Conservation (phyloP, 2,113 vertebrate species). For the Columba livia region DNA sequence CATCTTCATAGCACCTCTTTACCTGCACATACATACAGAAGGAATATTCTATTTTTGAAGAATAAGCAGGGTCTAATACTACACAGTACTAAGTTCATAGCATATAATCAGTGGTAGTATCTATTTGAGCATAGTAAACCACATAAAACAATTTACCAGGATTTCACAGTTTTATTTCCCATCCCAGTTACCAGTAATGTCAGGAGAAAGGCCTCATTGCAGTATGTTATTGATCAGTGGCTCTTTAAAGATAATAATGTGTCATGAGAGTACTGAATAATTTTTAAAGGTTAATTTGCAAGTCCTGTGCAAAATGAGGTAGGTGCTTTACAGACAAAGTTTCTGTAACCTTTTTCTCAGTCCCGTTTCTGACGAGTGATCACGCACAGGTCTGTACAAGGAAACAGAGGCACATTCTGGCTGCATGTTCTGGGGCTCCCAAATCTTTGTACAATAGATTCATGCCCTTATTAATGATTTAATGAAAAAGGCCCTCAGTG, state of each 20-base stretch:
- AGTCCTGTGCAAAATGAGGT: not conserved
- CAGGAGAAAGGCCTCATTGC: not conserved
- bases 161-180: not conserved
- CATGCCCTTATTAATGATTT: rapidly evolving
- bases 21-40: not conserved
- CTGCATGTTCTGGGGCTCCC: not conserved
- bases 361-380: rapidly evolving
- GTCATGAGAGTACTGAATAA: not conserved
- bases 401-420: not conserved
- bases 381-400: not conserved
- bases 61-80: not conserved
- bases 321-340: not conserved
- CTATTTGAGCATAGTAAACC: not conserved
- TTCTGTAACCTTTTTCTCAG: not conserved
- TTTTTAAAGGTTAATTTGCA: not conserved
- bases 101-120: not conserved
- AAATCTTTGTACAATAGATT: not conserved
- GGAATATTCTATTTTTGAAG: not conserved
- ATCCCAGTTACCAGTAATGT: not conserved
- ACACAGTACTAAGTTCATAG: not conserved
- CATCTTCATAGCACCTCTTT: not conserved
- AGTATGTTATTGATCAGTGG: not conserved
- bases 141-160: not conserved
- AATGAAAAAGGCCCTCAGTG: not conserved
- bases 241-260: not conserved